phyloP scores from a whole-genome alignment of 2,797 vertebrate species.

The Sorex maritimensis region DNA sequence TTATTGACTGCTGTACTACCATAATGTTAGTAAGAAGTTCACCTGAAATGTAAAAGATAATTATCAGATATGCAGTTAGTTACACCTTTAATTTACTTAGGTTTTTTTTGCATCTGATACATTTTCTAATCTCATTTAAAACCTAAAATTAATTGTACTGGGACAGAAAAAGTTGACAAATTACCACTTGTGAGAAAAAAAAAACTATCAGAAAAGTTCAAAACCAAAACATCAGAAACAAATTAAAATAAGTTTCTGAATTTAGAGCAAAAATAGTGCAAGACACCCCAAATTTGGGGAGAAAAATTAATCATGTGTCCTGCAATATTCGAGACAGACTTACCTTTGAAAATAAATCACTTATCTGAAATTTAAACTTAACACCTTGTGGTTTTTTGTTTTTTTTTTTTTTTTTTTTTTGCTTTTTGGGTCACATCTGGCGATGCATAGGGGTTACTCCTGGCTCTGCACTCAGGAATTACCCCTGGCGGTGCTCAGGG shows the following conservation, averaged over 20 bases:
- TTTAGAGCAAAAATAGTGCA: slow-evolving; percentile 49
- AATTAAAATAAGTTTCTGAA: neutral
- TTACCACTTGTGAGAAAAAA: slow-evolving; percentile 57
- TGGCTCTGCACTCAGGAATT: no score
- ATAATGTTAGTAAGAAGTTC: neutral
- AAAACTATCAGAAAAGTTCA: slow-evolving; percentile 58
- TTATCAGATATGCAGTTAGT: neutral
- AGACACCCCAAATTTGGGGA: neutral
- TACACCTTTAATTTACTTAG: slow-evolving; percentile 6
- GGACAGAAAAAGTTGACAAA: slow-evolving; percentile 12
- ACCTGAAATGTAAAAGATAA: slow-evolving; percentile 46
- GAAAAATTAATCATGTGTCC: neutral
- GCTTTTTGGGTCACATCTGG: no score
- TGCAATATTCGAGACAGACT: neutral
- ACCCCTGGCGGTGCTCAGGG: no score
- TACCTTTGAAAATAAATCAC: neutral
- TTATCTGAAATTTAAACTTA: slow-evolving; percentile 44
- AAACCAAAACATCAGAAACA: slow-evolving; percentile 56
- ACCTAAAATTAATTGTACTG: slow-evolving; percentile 46
- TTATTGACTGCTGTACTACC: neutral
- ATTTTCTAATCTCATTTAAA: slow-evolving; percentile 9
- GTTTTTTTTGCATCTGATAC: slow-evolving; percentile 10
- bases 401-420: no score
- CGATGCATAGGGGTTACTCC: no score
- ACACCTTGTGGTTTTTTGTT: neutral